Conservation (phyloP, 2,113 vertebrate species). For the Electrona antarctica region DNA sequence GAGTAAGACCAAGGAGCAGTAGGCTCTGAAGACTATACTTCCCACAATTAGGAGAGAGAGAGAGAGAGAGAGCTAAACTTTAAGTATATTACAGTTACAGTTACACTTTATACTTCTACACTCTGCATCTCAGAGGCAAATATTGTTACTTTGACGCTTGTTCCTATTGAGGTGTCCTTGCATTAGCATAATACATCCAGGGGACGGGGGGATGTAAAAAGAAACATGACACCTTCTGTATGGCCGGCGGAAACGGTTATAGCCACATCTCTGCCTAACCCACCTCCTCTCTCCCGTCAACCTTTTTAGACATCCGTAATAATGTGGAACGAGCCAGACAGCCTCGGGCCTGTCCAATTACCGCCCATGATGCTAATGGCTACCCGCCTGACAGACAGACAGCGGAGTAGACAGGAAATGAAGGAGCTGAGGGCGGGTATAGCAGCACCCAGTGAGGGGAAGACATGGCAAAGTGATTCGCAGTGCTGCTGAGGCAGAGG, state of each 20-base stretch:
- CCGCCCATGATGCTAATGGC: constrained; percentile 52
- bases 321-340: constrained; percentile 46
- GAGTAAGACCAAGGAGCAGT: too few species aligned
- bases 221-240: not conserved
- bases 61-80: too few species aligned
- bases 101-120: too few species aligned
- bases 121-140: not conserved
- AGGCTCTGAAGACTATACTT: too few species aligned
- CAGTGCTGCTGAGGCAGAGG: constrained; percentile 25
- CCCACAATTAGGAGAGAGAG: too few species aligned
- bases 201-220: too few species aligned
- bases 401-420: constrained; percentile 53
- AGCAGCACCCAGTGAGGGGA: constrained; percentile 40
- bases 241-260: constrained; percentile 20
- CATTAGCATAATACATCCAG: constrained; percentile 1
- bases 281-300: not conserved
- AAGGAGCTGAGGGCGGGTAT: constrained; percentile 49
- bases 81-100: too few species aligned
- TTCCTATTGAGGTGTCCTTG: constrained; percentile 24
- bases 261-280: constrained; percentile 1
- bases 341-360: constrained; percentile 61
- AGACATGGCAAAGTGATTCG: constrained; percentile 53
- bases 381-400: constrained; percentile 56
- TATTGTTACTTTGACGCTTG: constrained; percentile 15
- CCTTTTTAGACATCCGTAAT: constrained; percentile 44